Evolutionary conservation across 2,113 vertebrate genomes (phyloP), one percentile per base, ranked within the genome.

Genomic region (Zosterops pallidus): DNA sequence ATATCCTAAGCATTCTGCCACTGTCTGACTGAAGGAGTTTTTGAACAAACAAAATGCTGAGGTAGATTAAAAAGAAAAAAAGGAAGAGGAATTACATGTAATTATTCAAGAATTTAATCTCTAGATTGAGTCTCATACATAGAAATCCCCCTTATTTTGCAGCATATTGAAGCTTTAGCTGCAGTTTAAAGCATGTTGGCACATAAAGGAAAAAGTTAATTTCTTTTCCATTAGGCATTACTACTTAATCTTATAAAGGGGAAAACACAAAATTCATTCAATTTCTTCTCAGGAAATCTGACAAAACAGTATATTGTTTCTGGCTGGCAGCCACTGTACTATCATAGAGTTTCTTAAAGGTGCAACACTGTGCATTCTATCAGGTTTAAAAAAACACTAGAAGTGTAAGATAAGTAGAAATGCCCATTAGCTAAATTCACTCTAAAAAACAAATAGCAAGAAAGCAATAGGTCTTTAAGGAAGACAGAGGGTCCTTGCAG

Each of bases 331-430:
- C 70, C 65, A 62, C 55, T 15, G 42, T 26, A 65, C 84, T 47
- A 77, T 47, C 56, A 88, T 2, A 41, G 7, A 47, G 59, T 67
- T 93, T 95, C 88, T 96, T 91, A 93, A 94, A 96, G 82, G 47
- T n/a, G 0, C 18, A 91, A 94, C 69, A 75, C 3, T 7, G 16
- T 37, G 57, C 81, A 55, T 81, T 91, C n/a, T 60, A 76, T 49
- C 17, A 39, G 21, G n/a, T 68, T 65, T 77, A 72, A 72, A 67
- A 90, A 90, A 91, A 29, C 53, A 63, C 14, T 24, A 31, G 12
- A 90, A 78, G 50, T 5, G 2, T 29, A 74, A 67, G 89, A 76
- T 47, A 72, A 83, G 37, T 0, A 70, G 23, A 79, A 72, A 52
- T 16, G 8, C 23, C 35, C 41, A n/a, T 42, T 62, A n/a, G 55